Evolutionary conservation across 2,113 vertebrate species (phyloP), one percentile per base, ranked within the genome.

Genomic region (Oncorhynchus keta): DNA sequence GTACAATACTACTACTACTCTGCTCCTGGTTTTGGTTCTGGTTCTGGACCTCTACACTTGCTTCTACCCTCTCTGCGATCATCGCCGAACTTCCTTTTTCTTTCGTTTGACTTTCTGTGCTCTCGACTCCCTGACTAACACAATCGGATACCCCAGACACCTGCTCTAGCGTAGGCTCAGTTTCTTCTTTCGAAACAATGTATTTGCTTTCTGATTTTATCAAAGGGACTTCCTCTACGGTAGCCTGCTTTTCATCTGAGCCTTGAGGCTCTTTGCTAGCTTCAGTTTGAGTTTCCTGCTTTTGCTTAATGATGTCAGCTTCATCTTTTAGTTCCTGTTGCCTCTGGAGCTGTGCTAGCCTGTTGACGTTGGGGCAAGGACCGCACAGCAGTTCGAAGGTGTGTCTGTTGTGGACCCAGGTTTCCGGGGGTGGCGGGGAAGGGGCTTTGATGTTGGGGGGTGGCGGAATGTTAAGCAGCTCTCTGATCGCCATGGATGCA

Each of bases 371-470:
- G 48, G 67, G 49, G 75, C 3, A 30, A 32, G 85, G 77, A 2
- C 86, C 88, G 86, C 85, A 94, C 51, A 94, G 78, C 65, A 94
- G 86, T 55, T 92, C 84, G 79, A 92, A 83, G 71, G 91, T 90
- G 18, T 3, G 77, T 79, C 73, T 91, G 80, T 91, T 94, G 74
- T 94, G 89, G 30, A 72, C 90, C 93, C 94, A 95, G n/a, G 91
- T 82, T 71, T 95, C 95, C 49, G 89, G 95, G 67, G 96, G 97
- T 18, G 96, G 97, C 0, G 94, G 94, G 68, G 93, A 94, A 7
- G 97, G 97, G 2, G 97, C 97, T 3, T 94, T 94, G 30, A 98
- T 94, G 75, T 95, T 95, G 35, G 97, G 97, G 65, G 95, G 95
- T 3, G 96, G 95, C 0, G 97, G 97, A 83, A 98, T 96, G 73